Evolutionary conservation across 2,113 vertebrate genomes (phyloP), one percentile per base, ranked within the genome.

Genomic region (Apteryx mantelli): DNA sequence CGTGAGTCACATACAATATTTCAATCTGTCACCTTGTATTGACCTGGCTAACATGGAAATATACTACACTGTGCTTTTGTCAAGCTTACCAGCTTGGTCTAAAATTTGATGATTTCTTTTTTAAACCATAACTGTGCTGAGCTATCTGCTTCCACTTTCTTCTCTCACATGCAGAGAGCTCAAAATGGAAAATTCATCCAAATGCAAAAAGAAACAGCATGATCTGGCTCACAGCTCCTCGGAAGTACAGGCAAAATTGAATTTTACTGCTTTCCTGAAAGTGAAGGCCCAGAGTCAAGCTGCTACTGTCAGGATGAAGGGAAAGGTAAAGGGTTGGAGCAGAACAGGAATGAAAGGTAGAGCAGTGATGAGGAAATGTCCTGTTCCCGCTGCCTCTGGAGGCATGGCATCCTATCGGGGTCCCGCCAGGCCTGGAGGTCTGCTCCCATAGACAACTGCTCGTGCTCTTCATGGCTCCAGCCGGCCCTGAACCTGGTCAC

Each of bases 1-100:
- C 1, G 12, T 77, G 75, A 97, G 92, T 97, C 95, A 97, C 9
- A 2, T 93, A 81, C 0, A 7, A 50, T 95, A 93, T 97, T 98
- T 97, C 97, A 97, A 92, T 94, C 96, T 98, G 95, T 97, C 97
- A 97, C 96, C 95, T 92, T 86, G 80, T 91, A 95, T 97, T 97
- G 98, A 98, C 97, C 97, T 97, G 95, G 88, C 94, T 87, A 97
- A 94, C 91, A 82, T 96, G 95, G 96, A 97, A 97, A 97, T 97
- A 92, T n/a, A 95, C 94, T 86, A 91, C 69, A 60, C 71, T 93
- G 64, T 95, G 97, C 93, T 93, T 96, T 94, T 94, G 91, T 71
- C 69, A 58, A 91, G 91, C 84, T 97, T 96, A 92, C 88, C 87
- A 96, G 89, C 96, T 97, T 94, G 93, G 96, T 96, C 96, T 97